Evolutionary conservation across 2,888 invertebrate species (phyloP).

Genomic region (Uropetala carovei): DNA sequence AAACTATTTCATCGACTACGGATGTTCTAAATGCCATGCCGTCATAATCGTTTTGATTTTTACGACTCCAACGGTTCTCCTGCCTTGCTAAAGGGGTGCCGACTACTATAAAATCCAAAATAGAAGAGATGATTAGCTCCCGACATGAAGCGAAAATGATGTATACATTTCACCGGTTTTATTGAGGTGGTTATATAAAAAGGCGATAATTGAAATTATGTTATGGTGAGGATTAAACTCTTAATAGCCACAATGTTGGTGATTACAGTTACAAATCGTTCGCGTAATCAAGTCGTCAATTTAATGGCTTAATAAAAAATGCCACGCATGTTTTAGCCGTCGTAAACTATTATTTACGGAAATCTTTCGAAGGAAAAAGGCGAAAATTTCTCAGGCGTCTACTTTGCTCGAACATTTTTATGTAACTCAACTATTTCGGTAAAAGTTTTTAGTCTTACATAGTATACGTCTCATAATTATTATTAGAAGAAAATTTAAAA

Average conservation of each 20-base stretch:
- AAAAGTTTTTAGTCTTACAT: too few species aligned
- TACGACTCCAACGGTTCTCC: constrained; percentile 32
- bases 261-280: background rate
- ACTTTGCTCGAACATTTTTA: background rate
- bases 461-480: too few species aligned
- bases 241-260: background rate
- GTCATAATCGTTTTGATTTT: constrained; percentile 55
- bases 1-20: constrained; percentile 29
- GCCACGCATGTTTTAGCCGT: background rate
- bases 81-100: background rate
- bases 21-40: background rate
- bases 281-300: background rate
- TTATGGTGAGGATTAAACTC: background rate
- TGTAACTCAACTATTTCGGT: too few species aligned
- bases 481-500: too few species aligned
- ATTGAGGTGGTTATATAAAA: background rate
- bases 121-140: constrained; percentile 18
- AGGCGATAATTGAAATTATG: constrained; percentile 19
- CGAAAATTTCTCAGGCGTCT: background rate
- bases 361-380: background rate
- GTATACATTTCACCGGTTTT: constrained; percentile 13
- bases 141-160: background rate
- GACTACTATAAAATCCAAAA: constrained; percentile 42
- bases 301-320: constrained; percentile 7
- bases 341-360: background rate